Evolutionary conservation across 1,140 invertebrate species (phyloP), one percentile per base, ranked within the genome.

Genomic region (Drosophila funebris): DNA sequence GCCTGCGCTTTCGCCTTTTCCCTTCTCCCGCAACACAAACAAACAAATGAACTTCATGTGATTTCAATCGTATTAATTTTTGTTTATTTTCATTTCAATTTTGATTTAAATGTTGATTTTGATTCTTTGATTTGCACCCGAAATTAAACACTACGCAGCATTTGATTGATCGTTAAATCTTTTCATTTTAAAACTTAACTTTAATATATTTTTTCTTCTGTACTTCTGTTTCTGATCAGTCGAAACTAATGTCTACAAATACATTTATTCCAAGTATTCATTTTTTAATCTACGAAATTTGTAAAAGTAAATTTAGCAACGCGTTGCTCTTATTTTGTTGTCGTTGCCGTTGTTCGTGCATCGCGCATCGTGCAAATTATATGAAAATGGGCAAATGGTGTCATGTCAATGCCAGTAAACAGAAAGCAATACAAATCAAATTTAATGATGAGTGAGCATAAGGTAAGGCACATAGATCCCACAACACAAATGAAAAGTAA

Each of bases 381-480:
- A 66, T 48, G 64, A 72, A 60, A 79, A 78, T 78, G 80, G 76
- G 80, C 76, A 72, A 73, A 68, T 63, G 73, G 66, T 72, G 66
- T 72, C 76, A 76, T 73, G 58, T 60, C 67, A 80, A 73, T 66
- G 62, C 67, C 68, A 85, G 74, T 76, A 78, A 88, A 73, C 83
- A 89, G 84, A 87, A 85, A 85, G 76, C 79, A 76, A 84, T 85
- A 78, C 78, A 85, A 88, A 88, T 85, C 64, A 46, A 46, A 46
- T 76, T 85, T n/a, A 31, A 76, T 73, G 84, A 88, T 84, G 82
- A 72, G 90, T 91, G 90, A 91, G 90, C 90, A 91, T 91, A 91
- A 91, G 90, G 90, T 91, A 91, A 80, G 90, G 69, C 44, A 67
- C 62, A 72, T 72, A 72, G 69, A 72, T 72, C 62, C 69, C 69